A percentile compares a stretch with the other conserved stretches of the same genome.
Evolutionary conservation across 1,140 invertebrate species (phyloP).

Genomic region (Trichomalopsis sarcophagae): DNA sequence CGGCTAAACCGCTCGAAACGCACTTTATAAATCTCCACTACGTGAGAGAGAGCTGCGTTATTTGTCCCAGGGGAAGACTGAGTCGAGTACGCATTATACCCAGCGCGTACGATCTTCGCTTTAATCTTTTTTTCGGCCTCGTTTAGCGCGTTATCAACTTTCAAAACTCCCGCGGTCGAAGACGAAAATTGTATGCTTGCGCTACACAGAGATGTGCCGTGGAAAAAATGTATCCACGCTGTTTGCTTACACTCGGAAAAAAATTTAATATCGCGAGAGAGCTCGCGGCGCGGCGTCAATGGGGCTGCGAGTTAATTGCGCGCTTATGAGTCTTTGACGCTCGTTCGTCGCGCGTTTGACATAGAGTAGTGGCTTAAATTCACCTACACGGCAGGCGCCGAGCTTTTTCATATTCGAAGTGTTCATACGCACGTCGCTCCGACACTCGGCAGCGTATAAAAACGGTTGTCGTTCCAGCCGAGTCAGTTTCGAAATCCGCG

Average conservation of each 20-base stretch:
- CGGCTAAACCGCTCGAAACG: constrained; percentile 5
- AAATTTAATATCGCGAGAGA: constrained; percentile 21
- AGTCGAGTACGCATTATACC: background rate
- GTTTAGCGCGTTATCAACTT: constrained; percentile 36
- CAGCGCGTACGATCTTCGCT: background rate
- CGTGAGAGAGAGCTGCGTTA: constrained; percentile 11
- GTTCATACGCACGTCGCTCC: too few relatives aligned
- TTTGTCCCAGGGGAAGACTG: background rate
- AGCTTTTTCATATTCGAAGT: background rate
- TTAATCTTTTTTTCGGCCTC: background rate
- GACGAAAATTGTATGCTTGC: background rate
- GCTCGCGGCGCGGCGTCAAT: background rate
- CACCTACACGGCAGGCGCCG: background rate
- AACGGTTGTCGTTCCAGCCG: too few relatives aligned
- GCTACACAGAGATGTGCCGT: background rate
- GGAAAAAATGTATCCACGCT: background rate
- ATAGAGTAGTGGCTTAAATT: background rate
- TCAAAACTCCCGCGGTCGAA: background rate
- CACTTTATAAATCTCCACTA: constrained; percentile 43
- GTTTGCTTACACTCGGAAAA: background rate
- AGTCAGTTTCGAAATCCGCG: too few relatives aligned
- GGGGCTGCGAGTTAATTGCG: constrained; percentile 11
- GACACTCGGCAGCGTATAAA: too few relatives aligned
- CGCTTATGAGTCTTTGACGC: background rate
- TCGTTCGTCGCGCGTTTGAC: background rate